Conservation (phyloP, 2,113 vertebrate species). For the Paradisaea rubra region DNA sequence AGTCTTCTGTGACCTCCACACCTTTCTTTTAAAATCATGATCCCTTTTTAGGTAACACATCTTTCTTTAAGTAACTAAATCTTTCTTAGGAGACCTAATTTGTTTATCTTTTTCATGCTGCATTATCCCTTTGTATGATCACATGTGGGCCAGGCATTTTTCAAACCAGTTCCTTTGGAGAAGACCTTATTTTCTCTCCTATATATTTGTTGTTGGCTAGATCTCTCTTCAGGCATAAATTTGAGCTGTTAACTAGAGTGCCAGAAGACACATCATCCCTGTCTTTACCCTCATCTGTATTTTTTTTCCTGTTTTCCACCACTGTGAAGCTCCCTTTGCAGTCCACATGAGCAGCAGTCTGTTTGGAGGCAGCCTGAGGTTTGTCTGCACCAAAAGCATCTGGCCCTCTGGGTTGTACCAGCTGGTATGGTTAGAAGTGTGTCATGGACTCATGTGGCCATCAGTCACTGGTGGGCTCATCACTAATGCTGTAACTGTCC, state of each 20-base stretch:
- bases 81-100: not conserved
- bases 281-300: not conserved
- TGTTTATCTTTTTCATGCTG: not conserved
- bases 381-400: not conserved
- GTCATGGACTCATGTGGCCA: accelerated
- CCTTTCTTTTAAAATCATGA: not conserved
- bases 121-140: not conserved
- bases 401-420: not conserved
- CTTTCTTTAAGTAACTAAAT: not conserved
- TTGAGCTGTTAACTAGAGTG: not conserved
- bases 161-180: not conserved
- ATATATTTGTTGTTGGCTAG: not conserved
- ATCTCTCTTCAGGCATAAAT: not conserved
- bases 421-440: not conserved
- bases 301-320: not conserved
- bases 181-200: not conserved
- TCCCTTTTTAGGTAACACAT: not conserved
- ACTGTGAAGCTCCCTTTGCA: not conserved
- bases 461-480: not conserved
- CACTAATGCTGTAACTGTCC: not conserved
- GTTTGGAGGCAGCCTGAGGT: not conserved
- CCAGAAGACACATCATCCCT: not conserved
- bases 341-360: not conserved
- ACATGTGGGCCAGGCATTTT: not conserved
- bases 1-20: not conserved